Evolutionary conservation across 2,888 invertebrate species (phyloP).

Genomic region (Pollenia griseotomentosa): DNA sequence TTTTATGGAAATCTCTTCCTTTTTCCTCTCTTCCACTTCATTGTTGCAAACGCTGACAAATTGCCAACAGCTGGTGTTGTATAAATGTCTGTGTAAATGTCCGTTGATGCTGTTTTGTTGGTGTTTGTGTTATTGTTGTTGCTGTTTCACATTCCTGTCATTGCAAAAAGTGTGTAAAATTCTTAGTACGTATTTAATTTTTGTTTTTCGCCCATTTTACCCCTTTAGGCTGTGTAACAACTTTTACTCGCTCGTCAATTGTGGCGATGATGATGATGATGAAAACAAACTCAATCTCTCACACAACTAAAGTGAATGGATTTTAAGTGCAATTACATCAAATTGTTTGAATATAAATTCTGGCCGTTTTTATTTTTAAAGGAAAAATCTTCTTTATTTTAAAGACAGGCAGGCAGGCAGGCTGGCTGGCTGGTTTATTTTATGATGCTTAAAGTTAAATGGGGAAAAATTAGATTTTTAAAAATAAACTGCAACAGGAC

Average conservation of each 20-base stretch:
- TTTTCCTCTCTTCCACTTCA: background rate
- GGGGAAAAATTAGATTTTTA: conserved; percentile 7
- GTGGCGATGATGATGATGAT: conserved; percentile 5
- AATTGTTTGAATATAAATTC: conserved; percentile 16
- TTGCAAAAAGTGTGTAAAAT: conserved; percentile 44
- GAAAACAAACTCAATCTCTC: background rate
- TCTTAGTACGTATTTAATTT: background rate
- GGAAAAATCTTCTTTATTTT: conserved; percentile 25
- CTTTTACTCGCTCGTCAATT: conserved; percentile 48
- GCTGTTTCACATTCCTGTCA: conserved; percentile 36
- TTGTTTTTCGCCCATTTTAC: conserved; percentile 7
- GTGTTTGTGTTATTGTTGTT: background rate
- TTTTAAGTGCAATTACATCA: conserved; percentile 49
- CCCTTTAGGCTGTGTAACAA: conserved; percentile 33
- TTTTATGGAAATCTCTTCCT: conserved; percentile 49
- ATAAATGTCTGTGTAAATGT: conserved; percentile 24
- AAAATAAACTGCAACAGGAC: conserved; percentile 52
- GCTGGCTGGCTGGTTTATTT: conserved; percentile 39
- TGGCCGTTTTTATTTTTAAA: conserved; percentile 19
- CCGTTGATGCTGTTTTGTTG: conserved; percentile 20
- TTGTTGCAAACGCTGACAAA: conserved; percentile 61
- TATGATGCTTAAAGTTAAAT: conserved; percentile 1
- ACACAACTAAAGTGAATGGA: conserved; percentile 18
- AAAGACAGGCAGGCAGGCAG: conserved; percentile 9
- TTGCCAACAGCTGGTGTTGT: conserved; percentile 70